Conservation (phyloP, 2,888 invertebrate species). For the Dendrolimus pini region DNA sequence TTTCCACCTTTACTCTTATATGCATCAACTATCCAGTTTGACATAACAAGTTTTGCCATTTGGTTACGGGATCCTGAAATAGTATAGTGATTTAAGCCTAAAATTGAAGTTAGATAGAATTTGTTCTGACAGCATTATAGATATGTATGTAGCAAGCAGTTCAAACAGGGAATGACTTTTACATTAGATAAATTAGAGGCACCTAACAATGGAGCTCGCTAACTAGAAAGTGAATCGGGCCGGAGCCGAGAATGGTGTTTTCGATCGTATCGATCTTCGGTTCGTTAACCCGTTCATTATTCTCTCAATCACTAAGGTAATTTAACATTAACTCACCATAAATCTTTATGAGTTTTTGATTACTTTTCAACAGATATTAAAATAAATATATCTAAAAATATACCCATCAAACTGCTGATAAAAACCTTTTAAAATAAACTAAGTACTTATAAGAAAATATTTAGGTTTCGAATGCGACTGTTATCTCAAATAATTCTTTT, state of each 20-base stretch:
- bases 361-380: constrained; percentile 12
- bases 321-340: constrained; percentile 22
- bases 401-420: too few relatives aligned
- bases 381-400: constrained; percentile 1
- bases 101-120: neutral
- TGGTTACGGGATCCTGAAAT: neutral
- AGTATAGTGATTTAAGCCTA: neutral
- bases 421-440: too few relatives aligned
- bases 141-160: constrained; percentile 23
- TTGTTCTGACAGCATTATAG: constrained; percentile 6
- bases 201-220: constrained; percentile 57
- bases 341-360: constrained; percentile 14
- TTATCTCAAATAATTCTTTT: constrained; percentile 60
- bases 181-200: constrained; percentile 59
- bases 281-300: constrained; percentile 61
- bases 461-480: constrained; percentile 46
- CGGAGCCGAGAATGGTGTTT: constrained; percentile 54
- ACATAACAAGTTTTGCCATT: too few relatives aligned
- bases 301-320: constrained; percentile 53
- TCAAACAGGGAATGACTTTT: constrained; percentile 43
- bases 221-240: constrained; percentile 65
- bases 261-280: constrained; percentile 57
- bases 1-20: too few relatives aligned
- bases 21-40: too few relatives aligned
- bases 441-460: neutral